These are phyloP conservation scores for Drosophila cognata DNA, from an alignment of 2,888 invertebrate species.

Conservation along the genomic window DNA sequence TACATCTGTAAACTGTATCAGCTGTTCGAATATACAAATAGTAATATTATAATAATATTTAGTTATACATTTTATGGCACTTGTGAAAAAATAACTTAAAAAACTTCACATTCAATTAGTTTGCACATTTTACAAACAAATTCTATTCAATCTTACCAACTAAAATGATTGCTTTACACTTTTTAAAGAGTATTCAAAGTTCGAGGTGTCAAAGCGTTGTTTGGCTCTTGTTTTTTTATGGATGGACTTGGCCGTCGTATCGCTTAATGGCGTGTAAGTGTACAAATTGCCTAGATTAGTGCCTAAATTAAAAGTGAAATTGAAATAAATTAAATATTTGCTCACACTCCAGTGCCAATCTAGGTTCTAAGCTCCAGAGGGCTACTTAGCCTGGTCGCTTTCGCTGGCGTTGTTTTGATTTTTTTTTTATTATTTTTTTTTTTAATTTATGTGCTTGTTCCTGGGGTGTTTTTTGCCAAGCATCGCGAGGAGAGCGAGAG, in stretches of 20 bases:
- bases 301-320: slow-evolving; percentile 80
- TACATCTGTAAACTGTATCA: neutral
- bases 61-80: neutral
- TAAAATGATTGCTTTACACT: neutral
- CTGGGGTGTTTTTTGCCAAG: slow-evolving; percentile 5
- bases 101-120: neutral
- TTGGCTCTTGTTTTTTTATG: slow-evolving; percentile 23
- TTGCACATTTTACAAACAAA: neutral
- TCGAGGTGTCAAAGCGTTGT: slow-evolving; percentile 21
- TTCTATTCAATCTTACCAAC: neutral
- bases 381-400: slow-evolving; percentile 21
- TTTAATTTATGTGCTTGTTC: slow-evolving; percentile 62
- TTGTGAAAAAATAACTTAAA: neutral
- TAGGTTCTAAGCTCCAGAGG: slow-evolving; percentile 12
- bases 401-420: slow-evolving; percentile 43
- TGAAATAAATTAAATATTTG: slow-evolving; percentile 80
- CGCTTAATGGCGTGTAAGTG: slow-evolving; percentile 79
- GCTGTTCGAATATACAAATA: neutral
- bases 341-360: slow-evolving; percentile 42
- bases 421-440: slow-evolving; percentile 20
- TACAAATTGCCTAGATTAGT: slow-evolving; percentile 82
- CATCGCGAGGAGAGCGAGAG: neutral
- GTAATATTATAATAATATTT: neutral
- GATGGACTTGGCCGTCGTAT: slow-evolving; percentile 35
- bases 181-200: slow-evolving; percentile 36